Evolutionary conservation across 1,140 invertebrate genomes (phyloP).

Genomic region (Teleopsis dalmanni): DNA sequence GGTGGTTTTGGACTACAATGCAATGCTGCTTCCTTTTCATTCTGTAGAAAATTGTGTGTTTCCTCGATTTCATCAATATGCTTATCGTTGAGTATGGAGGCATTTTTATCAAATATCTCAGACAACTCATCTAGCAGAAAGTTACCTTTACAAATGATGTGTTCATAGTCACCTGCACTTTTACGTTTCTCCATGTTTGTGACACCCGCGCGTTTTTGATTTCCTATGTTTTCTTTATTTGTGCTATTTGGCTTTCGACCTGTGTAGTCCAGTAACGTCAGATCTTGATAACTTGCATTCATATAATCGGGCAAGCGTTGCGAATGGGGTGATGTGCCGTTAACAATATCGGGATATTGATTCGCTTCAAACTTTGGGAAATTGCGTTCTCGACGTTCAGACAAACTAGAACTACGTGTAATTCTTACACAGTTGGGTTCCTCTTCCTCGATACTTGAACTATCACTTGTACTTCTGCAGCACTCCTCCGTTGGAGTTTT

Average conservation of each 20-base stretch:
- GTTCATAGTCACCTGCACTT: constrained; percentile 21
- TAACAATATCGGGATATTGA: background rate
- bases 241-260: constrained; percentile 4
- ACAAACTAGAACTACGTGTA: constrained; percentile 26
- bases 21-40: background rate
- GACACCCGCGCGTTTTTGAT: constrained; percentile 13
- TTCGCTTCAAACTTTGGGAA: constrained; percentile 5
- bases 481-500: constrained; percentile 7
- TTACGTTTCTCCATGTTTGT: constrained; percentile 21
- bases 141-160: constrained; percentile 36
- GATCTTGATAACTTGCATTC: constrained; percentile 40
- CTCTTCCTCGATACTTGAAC: constrained; percentile 9
- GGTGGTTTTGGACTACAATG: constrained; percentile 3
- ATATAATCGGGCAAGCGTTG: constrained; percentile 21
- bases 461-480: constrained; percentile 13
- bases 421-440: constrained; percentile 19
- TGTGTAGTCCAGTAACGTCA: constrained; percentile 35
- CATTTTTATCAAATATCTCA: constrained; percentile 48
- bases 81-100: constrained; percentile 47
- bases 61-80: constrained; percentile 13
- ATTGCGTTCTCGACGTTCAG: constrained; percentile 13
- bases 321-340: too few relatives aligned
- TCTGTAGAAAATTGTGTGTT: background rate
- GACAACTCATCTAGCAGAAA: constrained; percentile 41
- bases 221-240: background rate